These are phyloP conservation scores for Pitangus sulphuratus DNA, from an alignment of 2,797 vertebrate species.

Conservation along the genomic window DNA sequence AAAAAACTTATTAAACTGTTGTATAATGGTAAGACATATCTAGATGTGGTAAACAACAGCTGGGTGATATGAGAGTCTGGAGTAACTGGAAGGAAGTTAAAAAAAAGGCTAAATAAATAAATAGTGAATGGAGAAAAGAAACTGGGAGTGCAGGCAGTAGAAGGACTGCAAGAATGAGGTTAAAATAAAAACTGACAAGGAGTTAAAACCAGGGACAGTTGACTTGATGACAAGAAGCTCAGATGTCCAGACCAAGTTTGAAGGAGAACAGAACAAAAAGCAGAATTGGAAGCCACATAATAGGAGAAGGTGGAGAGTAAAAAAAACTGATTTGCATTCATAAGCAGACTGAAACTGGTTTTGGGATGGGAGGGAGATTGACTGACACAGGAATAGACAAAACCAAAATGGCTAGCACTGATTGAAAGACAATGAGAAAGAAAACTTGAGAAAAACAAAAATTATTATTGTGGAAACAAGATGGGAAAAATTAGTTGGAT, in stretches of 20 bases:
- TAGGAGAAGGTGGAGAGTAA: background rate
- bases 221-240: background rate
- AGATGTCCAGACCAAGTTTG: background rate
- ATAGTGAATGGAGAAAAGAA: background rate
- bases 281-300: background rate
- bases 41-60: background rate
- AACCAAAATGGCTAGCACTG: background rate
- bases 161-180: background rate
- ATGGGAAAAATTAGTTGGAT: background rate
- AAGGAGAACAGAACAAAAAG: background rate
- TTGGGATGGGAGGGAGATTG: background rate
- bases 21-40: background rate
- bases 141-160: background rate
- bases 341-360: background rate
- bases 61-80: background rate
- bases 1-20: background rate
- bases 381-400: background rate
- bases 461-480: background rate
- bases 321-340: background rate
- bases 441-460: background rate
- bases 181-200: background rate
- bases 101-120: background rate
- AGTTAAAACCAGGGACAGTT: background rate
- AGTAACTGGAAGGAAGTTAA: background rate
- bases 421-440: background rate